Base-by-base conservation (phyloP, 2,888 invertebrate genomes). In the Oxystoma pomonae region DNA sequence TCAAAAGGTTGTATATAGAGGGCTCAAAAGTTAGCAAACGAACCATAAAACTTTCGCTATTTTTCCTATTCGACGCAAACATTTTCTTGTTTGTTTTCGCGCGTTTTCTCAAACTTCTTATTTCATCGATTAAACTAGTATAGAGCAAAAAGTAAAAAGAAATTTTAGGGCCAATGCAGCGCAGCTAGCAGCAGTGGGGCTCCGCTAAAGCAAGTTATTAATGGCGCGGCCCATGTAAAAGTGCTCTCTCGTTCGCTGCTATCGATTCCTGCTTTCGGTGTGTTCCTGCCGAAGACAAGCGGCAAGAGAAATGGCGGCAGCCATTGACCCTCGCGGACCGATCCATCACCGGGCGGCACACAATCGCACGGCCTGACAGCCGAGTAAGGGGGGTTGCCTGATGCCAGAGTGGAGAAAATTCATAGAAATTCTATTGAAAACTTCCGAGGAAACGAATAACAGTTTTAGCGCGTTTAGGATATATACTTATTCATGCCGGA, bases 291-390 rank as follows among this genome's bases (percentile, higher is more conserved):
- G 82, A 83, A 83, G 83, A 83, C 83, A 79, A 80, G n/a, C n/a
- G n/a, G 5, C 80, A 83, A 83, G 83, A 84, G 83, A 84, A 84
- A 84, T 84, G 82, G 83, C 82, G 81, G 81, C 81, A 83, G 83
- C 83, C 83, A 82, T 83, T 83, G 84, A 84, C 84, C 84, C 83
- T 83, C 82, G 79, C 82, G 82, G 82, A 78, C 82, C 83, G 80
- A 84, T 84, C 83, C 82, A 84, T 79, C 79, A 79, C 74, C 64
- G 67, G 64, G 71, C 65, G 69, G 69, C 71, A 72, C 69, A 73
- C 73, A 73, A 72, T 74, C 73, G 71, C 17, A 17, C 35, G 35
- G 68, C 66, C 68, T 60, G 58, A 64, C 63, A 63, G 63, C 63
- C 60, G 57, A 55, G 53, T 53, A 62, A 64, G 66, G 63, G 63